Conservation (phyloP, 2,113 vertebrate genomes). For the Cyphomyrus discorhynchus region DNA sequence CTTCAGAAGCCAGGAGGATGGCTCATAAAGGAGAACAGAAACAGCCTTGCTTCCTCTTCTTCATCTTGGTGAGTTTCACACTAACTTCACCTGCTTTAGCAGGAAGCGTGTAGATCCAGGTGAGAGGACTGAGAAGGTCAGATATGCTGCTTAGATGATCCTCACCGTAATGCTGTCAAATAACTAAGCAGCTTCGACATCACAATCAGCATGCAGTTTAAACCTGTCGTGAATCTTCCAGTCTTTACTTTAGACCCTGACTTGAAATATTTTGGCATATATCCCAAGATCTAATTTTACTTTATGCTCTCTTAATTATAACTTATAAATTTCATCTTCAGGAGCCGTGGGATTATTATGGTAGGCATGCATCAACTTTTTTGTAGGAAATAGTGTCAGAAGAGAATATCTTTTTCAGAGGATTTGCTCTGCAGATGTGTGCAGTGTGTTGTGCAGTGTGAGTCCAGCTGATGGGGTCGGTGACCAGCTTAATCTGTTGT, state of each 20-base stretch:
- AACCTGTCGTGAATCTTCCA: neutral
- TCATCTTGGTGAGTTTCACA: conserved; percentile 73
- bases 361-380: conserved; percentile 4
- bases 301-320: conserved; percentile 30
- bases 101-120: neutral
- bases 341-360: conserved; percentile 21
- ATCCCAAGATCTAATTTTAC: conserved; percentile 34
- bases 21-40: conserved; percentile 52
- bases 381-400: neutral
- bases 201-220: conserved; percentile 11
- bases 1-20: conserved; percentile 70
- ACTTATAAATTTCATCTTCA: conserved; percentile 26
- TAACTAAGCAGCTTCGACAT: neutral
- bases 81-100: neutral
- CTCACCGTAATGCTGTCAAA: neutral
- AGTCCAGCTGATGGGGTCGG: neutral
- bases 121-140: neutral
- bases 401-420: neutral
- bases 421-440: neutral
- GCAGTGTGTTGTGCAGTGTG: neutral
- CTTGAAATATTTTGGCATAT: conserved; percentile 29
- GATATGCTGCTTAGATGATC: neutral
- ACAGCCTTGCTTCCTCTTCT: conserved; percentile 66
- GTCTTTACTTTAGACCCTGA: conserved; percentile 4
- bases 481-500: neutral